phyloP scores from a whole-genome alignment of 2,888 invertebrate genomes.

The Diplazon laetatorius region DNA sequence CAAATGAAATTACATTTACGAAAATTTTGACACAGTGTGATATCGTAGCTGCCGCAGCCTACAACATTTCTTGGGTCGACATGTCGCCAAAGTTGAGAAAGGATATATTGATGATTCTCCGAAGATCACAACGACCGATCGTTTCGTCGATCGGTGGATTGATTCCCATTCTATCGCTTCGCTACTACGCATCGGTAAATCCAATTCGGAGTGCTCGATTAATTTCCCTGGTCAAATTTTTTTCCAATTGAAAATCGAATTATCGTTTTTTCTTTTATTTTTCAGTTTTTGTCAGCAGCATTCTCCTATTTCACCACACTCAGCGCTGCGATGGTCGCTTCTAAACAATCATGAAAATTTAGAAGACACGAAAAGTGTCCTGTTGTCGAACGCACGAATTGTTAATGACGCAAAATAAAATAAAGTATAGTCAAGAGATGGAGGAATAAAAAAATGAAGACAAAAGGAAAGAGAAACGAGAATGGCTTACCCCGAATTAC shows the following conservation, averaged over 20 bases:
- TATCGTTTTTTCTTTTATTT: neutral
- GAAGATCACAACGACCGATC: conserved; percentile 64
- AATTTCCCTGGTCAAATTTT: no score
- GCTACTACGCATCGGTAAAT: conserved; percentile 67
- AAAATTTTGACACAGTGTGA: conserved; percentile 23
- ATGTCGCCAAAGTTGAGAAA: conserved; percentile 52
- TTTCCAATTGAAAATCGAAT: neutral
- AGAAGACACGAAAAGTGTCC: no score
- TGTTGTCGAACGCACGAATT: no score
- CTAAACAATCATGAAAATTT: no score
- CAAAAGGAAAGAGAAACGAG: no score
- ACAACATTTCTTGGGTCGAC: conserved; percentile 32
- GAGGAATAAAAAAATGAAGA: no score
- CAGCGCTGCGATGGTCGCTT: conserved; percentile 41
- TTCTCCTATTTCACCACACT: conserved; percentile 67
- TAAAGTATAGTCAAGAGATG: no score
- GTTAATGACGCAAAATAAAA: no score
- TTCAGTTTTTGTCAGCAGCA: conserved; percentile 67
- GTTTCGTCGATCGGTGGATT: conserved; percentile 59
- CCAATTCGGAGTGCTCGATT: neutral
- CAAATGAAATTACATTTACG: no score
- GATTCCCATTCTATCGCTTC: conserved; percentile 65
- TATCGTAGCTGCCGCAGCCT: conserved; percentile 40
- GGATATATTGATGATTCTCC: conserved; percentile 45
- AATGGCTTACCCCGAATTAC: no score